Evolutionary conservation across 2,113 vertebrate genomes (phyloP), one percentile per base, ranked within the genome.

Genomic region (Forbesichthys papilliferus): DNA sequence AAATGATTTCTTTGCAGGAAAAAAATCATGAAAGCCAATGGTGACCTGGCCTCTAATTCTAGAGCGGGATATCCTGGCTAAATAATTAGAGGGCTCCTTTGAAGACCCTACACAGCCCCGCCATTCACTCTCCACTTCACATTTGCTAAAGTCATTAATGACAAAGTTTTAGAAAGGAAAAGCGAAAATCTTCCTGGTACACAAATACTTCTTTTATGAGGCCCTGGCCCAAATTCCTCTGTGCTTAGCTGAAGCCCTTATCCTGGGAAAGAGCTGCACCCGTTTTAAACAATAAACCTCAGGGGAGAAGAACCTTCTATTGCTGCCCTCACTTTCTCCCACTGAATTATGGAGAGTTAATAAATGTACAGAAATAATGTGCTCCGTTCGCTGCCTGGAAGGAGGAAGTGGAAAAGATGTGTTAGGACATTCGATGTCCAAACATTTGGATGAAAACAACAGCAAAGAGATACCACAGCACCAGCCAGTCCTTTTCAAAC

Each of bases 141-240:
- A 92, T 93, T 91, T 92, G 92, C 87, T 91, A 91, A 92, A 93
- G 90, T 93, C 92, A 94, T 94, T 92, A 93, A 92, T 92, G 91
- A 93, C 90, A 91, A 92, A 90, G 82, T 88, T 85, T 90, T 89
- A 72, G 71, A 86, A 85, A 82, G 81, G 78, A 88, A 90, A 88
- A 75, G 81, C 18, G 7, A 87, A 91, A 89, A 87, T 91, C 86
- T 91, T 87, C 90, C 80, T 87, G 87, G 88, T 90, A 90, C 90
- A 92, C 84, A 92, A 90, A 92, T 91, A 86, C 80, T 87, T 89
- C 77, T 89, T 92, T 92, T 89, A 90, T 90, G 86, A 88, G 88
- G 82, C 74, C 36, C 86, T 89, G 85, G 86, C 80, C 81, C 78
- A 83, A 88, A 92, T 91, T 93, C 87, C 89, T 87, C 85, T 85